These are phyloP conservation scores for Tadarida brasiliensis DNA, from an alignment of 2,797 vertebrate genomes.

Conservation along the genomic window DNA sequence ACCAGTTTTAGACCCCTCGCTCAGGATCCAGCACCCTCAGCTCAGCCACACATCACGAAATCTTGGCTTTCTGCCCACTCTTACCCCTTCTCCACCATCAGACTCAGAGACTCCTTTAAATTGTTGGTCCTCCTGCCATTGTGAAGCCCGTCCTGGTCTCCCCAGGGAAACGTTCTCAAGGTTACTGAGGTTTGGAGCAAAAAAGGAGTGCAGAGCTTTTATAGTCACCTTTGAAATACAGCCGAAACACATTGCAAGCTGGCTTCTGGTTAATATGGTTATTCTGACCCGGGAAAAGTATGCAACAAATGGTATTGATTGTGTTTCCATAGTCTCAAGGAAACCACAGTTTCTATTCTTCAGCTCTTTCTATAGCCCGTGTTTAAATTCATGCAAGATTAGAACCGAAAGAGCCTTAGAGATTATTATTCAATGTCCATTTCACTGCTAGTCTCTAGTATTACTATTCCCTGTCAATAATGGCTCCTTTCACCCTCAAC, in stretches of 20 bases:
- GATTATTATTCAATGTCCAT: not conserved
- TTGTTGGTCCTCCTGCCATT: not conserved
- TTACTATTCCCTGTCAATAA: not conserved
- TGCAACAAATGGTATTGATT: not conserved
- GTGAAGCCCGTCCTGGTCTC: not conserved
- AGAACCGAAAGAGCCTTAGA: not conserved
- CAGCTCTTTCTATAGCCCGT: not conserved
- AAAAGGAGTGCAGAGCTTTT: not conserved
- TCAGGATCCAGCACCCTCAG: not conserved
- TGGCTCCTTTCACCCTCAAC: not conserved
- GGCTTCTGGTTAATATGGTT: not conserved
- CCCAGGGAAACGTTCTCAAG: not conserved
- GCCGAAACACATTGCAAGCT: not conserved
- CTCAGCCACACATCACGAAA: not conserved
- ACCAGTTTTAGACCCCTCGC: not conserved
- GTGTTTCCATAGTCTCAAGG: not conserved
- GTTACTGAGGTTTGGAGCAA: not conserved
- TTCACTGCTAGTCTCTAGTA: not conserved
- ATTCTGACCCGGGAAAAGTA: not conserved
- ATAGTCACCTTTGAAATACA: conserved; percentile 35
- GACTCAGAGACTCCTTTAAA: not conserved
- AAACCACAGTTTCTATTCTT: not conserved
- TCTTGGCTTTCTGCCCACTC: not conserved
- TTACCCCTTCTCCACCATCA: not conserved
- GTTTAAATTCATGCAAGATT: not conserved